A percentile compares a stretch with the other conserved stretches of the same genome.
Evolutionary conservation across 2,888 invertebrate genomes (phyloP).

Genomic region (Trachelus troglodyta): DNA sequence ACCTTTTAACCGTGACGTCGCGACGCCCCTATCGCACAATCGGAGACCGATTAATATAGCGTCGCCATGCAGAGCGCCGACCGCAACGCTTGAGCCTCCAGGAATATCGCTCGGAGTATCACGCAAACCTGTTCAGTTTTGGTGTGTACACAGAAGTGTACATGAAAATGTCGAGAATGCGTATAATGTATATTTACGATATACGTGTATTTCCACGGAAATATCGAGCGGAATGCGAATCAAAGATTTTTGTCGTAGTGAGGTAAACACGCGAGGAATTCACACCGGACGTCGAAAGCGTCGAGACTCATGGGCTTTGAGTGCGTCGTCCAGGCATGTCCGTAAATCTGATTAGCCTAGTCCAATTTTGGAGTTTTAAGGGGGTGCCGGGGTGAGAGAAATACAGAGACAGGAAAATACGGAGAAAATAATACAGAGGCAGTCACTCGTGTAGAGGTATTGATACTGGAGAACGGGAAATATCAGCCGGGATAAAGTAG

Average conservation of each 20-base stretch:
- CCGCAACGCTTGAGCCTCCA: not conserved
- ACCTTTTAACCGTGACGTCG: not conserved
- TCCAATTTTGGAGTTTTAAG: not conserved
- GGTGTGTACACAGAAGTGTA: not conserved
- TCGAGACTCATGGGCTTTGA: not conserved
- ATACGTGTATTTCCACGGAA: not conserved
- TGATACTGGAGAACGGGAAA: not conserved
- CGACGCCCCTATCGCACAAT: not conserved
- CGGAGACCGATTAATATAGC: not conserved
- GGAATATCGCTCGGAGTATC: not conserved
- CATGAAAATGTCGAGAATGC: not conserved
- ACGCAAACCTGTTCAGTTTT: not conserved
- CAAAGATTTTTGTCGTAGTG: not conserved
- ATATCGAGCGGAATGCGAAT: not conserved
- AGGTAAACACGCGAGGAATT: not conserved
- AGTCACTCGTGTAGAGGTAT: not conserved
- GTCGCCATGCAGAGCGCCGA: not conserved
- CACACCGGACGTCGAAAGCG: not conserved
- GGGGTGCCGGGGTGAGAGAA: not conserved
- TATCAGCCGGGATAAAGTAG: not conserved
- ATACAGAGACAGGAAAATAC: not conserved
- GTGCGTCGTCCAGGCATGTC: not conserved
- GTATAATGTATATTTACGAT: not conserved
- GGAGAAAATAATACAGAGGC: not conserved
- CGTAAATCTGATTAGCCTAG: not conserved